phyloP scores from a whole-genome alignment of 2,888 invertebrate genomes.

The Omphaloscelis lunosa region DNA sequence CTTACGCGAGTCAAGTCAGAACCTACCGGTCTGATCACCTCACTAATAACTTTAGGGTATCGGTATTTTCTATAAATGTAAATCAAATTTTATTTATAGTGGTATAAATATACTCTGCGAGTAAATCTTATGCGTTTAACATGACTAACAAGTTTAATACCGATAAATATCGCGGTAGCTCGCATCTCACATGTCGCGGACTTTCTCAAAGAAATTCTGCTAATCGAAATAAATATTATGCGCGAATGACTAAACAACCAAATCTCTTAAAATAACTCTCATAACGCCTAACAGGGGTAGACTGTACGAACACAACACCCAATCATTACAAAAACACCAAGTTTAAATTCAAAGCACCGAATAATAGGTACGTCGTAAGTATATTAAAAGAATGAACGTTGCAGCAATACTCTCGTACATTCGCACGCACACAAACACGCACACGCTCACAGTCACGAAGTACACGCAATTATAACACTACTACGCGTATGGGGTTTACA shows the following conservation, averaged over 20 bases:
- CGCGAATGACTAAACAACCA: conserved; percentile 49
- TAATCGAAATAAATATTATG: conserved; percentile 57
- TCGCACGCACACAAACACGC: conserved; percentile 46
- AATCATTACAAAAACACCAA: conserved; percentile 64
- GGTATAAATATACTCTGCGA: conserved; percentile 58
- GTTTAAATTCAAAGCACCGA: conserved; percentile 68
- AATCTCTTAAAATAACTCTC: conserved; percentile 29
- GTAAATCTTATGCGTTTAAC: conserved; percentile 43
- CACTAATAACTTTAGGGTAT: conserved; percentile 56
- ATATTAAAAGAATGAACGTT: conserved; percentile 49
- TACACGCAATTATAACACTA: conserved; percentile 69
- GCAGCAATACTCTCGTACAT: conserved; percentile 47
- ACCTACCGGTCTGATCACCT: conserved; percentile 35
- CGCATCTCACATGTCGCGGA: conserved; percentile 34
- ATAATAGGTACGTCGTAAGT: conserved; percentile 63
- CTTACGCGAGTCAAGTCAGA: conserved; percentile 8
- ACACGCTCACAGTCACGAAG: conserved; percentile 59
- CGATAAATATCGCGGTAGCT: conserved; percentile 33
- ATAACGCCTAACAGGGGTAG: conserved; percentile 28
- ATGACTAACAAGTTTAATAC: conserved; percentile 25
- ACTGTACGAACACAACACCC: conserved; percentile 61
- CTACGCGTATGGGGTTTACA: conserved; percentile 84
- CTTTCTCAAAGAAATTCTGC: conserved; percentile 43
- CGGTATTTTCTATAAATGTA: conserved; percentile 40
- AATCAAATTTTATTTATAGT: conserved; percentile 33